Conservation (phyloP, 2,113 vertebrate genomes). For the Potamarius usumacintae region DNA sequence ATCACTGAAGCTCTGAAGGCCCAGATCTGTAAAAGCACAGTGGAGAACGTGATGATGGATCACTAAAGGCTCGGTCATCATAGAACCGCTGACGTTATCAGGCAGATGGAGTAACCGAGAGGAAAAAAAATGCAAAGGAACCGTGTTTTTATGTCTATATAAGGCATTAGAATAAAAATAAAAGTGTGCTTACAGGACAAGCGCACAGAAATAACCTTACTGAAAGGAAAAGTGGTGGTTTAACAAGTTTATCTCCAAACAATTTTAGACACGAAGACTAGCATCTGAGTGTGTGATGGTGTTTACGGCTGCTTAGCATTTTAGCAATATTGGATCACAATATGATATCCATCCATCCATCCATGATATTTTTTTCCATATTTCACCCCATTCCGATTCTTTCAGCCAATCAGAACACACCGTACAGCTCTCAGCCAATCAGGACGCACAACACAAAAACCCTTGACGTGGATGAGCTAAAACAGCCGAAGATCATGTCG, state of each 20-base stretch:
- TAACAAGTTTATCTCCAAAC: neutral
- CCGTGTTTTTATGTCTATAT: constrained; percentile 18
- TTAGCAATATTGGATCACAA: neutral
- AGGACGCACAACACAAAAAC: neutral
- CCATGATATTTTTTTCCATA: neutral
- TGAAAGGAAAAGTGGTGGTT: neutral
- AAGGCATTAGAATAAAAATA: neutral
- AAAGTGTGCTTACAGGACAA: neutral
- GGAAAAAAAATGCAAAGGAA: neutral
- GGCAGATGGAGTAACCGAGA: neutral
- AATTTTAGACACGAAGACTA: neutral
- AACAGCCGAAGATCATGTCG: no score
- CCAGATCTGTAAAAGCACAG: constrained; percentile 11
- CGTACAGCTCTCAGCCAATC: neutral
- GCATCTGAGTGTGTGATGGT: neutral
- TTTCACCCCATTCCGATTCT: neutral
- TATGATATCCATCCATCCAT: neutral
- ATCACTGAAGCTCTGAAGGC: neutral
- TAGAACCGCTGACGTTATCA: neutral
- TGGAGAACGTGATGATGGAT: neutral
- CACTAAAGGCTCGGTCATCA: constrained; percentile 3
- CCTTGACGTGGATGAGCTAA: no score
- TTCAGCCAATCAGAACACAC: constrained; percentile 7
- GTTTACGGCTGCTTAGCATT: neutral
- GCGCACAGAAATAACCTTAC: neutral